Conservation (phyloP, 2,113 vertebrate species). For the Podiceps cristatus region DNA sequence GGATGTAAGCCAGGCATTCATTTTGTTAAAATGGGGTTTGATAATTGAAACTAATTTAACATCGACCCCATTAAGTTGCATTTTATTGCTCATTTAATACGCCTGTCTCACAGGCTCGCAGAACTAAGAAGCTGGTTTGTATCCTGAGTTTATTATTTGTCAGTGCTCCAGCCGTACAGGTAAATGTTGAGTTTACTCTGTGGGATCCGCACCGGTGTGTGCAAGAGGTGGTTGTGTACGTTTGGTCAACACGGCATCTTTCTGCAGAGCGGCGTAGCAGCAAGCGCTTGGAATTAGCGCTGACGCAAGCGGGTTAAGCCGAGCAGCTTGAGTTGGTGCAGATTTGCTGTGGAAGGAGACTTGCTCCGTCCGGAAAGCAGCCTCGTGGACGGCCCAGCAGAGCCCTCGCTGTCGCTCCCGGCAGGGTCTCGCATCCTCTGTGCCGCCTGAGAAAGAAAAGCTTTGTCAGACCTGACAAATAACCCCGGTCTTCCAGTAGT, state of each 20-base stretch:
- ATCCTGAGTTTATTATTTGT: neutral
- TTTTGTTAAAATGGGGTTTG: constrained; percentile 54
- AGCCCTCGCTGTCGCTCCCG: neutral
- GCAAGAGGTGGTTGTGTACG: neutral
- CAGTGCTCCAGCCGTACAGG: neutral
- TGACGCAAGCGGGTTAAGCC: neutral
- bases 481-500: neutral
- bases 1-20: constrained; percentile 39
- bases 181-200: neutral
- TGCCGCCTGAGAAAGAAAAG: neutral
- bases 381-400: accelerated
- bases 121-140: neutral
- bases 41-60: constrained; percentile 63
- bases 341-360: neutral
- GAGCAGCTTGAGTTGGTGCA: neutral
- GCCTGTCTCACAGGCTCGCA: neutral
- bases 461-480: neutral
- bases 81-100: constrained; percentile 64
- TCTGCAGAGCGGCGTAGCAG: neutral
- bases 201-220: neutral
- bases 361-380: accelerated
- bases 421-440: neutral
- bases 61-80: constrained; percentile 42
- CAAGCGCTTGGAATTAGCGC: neutral
- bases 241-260: accelerated